Conservation (phyloP, 2,888 invertebrate genomes). For the Chymomyza fuscimana region DNA sequence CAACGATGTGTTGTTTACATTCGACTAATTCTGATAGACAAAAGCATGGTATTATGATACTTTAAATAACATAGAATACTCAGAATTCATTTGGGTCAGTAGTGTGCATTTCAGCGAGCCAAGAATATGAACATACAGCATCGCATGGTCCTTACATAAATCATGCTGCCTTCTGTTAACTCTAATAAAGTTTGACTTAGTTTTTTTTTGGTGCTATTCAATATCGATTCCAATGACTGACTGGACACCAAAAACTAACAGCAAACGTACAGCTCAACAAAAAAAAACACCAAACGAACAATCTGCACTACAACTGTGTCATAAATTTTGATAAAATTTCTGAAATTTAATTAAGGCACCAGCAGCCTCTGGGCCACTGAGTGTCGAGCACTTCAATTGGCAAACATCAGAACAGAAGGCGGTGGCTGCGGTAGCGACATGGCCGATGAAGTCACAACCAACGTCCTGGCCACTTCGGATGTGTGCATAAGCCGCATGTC, state of each 20-base stretch:
- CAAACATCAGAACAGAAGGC: conserved; percentile 33
- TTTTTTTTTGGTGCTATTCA: conserved; percentile 58
- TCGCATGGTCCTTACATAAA: conserved; percentile 49
- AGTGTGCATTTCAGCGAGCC: too few relatives aligned
- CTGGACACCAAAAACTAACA: conserved; percentile 35
- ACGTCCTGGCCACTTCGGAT: not conserved
- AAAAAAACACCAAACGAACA: not conserved
- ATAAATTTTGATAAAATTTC: conserved; percentile 63
- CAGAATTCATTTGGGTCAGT: too few relatives aligned
- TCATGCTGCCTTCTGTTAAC: conserved; percentile 50
- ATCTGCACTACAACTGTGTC: conserved; percentile 26
- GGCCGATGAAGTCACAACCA: not conserved
- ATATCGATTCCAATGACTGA: conserved; percentile 39
- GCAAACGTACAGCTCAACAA: conserved; percentile 1
- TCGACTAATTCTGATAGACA: conserved; percentile 53
- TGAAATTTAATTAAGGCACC: conserved; percentile 64
- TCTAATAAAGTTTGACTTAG: conserved; percentile 57
- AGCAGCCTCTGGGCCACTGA: conserved; percentile 9
- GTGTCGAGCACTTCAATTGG: conserved; percentile 39
- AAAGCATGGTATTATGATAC: conserved; percentile 57
- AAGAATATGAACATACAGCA: too few relatives aligned
- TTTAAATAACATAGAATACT: not conserved
- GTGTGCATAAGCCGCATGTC: conserved; percentile 2
- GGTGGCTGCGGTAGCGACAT: conserved; percentile 13
- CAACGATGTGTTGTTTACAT: conserved; percentile 64